Evolutionary conservation across 1,140 invertebrate genomes (phyloP), one percentile per base, ranked within the genome.

Genomic region (Asobara japonica): DNA sequence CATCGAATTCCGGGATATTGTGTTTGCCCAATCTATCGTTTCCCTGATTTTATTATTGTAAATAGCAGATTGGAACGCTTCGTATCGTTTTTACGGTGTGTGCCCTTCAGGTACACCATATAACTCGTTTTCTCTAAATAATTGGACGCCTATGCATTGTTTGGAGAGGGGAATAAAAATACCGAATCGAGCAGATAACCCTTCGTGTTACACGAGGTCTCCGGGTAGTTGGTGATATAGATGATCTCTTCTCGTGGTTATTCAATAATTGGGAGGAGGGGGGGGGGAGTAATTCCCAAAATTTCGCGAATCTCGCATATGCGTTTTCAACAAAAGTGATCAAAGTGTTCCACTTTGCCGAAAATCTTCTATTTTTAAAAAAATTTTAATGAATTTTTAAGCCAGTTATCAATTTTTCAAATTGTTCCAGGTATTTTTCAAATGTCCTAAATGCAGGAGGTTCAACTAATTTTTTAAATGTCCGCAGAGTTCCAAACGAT

Each of bases 41-140:
- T n/a, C n/a, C n/a, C n/a, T 45, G 7, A 45, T 16, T n/a, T 45
- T 45, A 45, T 45, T 45, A 18, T 13, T 11, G 2, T 45, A 45
- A 45, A 13, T 45, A 45, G 8, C 5, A n/a, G 41, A 56, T 56
- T 8, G 51, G 22, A 56, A 25, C 25, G 18, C 10, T 56, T 36
- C 31, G 22, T 22, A 22, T 25, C 22, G 16, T 25, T 56, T 56
- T 56, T 56, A 56, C 22, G 20, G 20, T 13, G 22, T 56, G 11
- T 56, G 51, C 51, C 51, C 51, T 56, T 56, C 51, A 56, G 51
- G 22, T 18, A 18, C 0, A 20, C 2, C 18, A 56, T 56, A 56
- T 56, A 56, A 56, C 20, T 56, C 51, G 51, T 56, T 56, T 56
- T 56, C 51, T 56, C 51, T 56, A 56, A 22, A 56, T 56, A 56